Evolutionary conservation across 2,797 vertebrate species (phyloP), one percentile per base, ranked within the genome.

Genomic region (Tadarida brasiliensis): DNA sequence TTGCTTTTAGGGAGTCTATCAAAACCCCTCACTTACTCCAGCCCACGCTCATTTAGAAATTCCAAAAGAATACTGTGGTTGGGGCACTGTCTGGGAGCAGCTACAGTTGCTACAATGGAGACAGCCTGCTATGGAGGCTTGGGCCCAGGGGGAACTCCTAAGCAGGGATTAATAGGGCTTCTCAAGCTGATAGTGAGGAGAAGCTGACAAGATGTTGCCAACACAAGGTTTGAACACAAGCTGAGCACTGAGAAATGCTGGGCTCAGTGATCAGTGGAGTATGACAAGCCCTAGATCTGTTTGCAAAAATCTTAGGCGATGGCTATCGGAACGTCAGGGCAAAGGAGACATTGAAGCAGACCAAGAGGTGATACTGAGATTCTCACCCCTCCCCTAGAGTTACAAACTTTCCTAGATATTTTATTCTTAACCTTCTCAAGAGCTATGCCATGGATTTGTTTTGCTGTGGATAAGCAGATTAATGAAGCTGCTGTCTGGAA

Each of bases 1-100:
- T 61, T 96, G 82, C 67, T 97, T 97, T 97, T 95, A 85, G 83
- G 77, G 77, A 92, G 65, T 87, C 67, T 91, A 96, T 98, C 92
- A 95, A 96, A 85, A 33, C 92, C 78, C 89, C n/a, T 98, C 71
- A 92, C 90, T 95, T 85, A 17, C 59, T 97, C 51, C 74, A 96
- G 71, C 87, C 87, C 85, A 96, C 97, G 94, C 33, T 90, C 30
- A 63, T 78, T 96, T 93, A 91, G 87, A 92, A 96, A 78, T 94
- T 93, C 81, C 54, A 81, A 88, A 97, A 94, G 92, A 97, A 74
- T 24, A 61, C 39, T 65, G 70, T 70, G 71, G 70, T 88, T 87
- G 84, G 92, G 78, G 56, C 54, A 92, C 67, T 85, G 77, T 28
- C 54, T 96, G 71, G 65, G 54, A 94, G 33, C 39, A 93, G 90